Evolutionary conservation across 2,888 invertebrate species (phyloP).

Genomic region (Watsonalla binaria): DNA sequence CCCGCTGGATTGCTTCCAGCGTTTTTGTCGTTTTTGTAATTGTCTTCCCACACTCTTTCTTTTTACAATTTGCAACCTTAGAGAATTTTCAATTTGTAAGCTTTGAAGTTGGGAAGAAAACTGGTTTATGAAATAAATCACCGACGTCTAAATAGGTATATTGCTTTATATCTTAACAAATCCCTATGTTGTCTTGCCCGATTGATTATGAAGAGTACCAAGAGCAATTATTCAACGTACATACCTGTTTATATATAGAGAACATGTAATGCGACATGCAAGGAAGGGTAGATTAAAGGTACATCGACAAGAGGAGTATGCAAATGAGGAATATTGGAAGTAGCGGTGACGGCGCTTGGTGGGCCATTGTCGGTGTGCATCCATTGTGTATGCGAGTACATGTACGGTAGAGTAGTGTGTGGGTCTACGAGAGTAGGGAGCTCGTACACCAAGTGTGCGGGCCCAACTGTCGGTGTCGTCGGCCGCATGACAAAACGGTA

Average conservation of each 20-base stretch:
- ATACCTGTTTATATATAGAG: too few species aligned
- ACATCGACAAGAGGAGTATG: constrained; percentile 52
- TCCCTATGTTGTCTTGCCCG: too few species aligned
- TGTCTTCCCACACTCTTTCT: constrained; percentile 54
- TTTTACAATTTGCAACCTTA: constrained; percentile 44
- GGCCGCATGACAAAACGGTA: constrained; percentile 46
- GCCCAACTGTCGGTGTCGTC: constrained; percentile 14
- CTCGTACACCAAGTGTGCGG: constrained; percentile 23
- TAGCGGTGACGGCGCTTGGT: constrained; percentile 44
- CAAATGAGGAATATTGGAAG: constrained; percentile 69
- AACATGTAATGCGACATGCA: constrained; percentile 36
- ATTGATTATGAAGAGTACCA: too few species aligned
- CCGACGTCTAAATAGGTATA: neutral
- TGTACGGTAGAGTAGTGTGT: constrained; percentile 1
- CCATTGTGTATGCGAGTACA: constrained; percentile 32
- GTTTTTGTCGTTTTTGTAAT: constrained; percentile 70
- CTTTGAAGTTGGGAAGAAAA: constrained; percentile 1
- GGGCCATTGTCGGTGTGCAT: constrained; percentile 48
- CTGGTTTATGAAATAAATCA: neutral
- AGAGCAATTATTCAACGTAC: neutral
- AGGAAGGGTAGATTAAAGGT: constrained; percentile 29
- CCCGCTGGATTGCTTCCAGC: constrained; percentile 69
- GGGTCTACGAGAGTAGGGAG: constrained; percentile 4
- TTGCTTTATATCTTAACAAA: neutral
- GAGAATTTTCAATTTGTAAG: constrained; percentile 33